A percentile compares a stretch with the other conserved stretches of the same genome.
phyloP scores from a whole-genome alignment of 2,797 vertebrate species.

The Pelochelys cantorii region DNA sequence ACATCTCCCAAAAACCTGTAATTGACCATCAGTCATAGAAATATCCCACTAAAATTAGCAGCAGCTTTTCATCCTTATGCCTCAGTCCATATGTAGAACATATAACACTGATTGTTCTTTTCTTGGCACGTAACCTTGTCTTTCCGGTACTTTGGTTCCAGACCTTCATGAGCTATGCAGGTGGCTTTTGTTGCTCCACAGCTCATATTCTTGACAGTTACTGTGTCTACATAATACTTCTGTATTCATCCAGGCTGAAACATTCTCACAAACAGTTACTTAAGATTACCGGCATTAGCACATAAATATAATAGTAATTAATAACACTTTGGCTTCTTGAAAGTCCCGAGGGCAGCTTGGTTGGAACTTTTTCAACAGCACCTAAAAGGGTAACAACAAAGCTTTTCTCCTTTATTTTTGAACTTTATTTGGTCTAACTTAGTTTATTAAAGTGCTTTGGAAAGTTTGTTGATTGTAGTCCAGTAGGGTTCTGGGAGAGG shows the following conservation, averaged over 20 bases:
- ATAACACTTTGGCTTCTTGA: constrained; percentile 71
- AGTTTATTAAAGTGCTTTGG: constrained; percentile 7
- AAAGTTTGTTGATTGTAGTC: not conserved
- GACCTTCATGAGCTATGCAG: constrained; percentile 82
- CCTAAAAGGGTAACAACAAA: constrained; percentile 28
- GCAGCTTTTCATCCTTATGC: constrained; percentile 74
- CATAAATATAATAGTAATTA: constrained; percentile 68
- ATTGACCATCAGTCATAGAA: constrained; percentile 74
- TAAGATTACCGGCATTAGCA: constrained; percentile 76
- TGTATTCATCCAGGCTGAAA: constrained; percentile 80
- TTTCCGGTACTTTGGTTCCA: constrained; percentile 82
- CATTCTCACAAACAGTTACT: constrained; percentile 82
- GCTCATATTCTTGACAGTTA: constrained; percentile 86
- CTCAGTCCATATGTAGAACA: constrained; percentile 70
- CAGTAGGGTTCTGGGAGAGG: no score
- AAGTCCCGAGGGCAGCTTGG: constrained; percentile 41
- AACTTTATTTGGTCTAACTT: constrained; percentile 21
- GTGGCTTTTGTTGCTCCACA: constrained; percentile 86
- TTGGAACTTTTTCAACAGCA: constrained; percentile 52
- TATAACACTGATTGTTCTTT: constrained; percentile 68
- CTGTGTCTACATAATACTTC: constrained; percentile 80
- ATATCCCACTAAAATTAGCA: constrained; percentile 63
- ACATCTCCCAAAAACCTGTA: constrained; percentile 56
- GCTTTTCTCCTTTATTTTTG: constrained; percentile 7
- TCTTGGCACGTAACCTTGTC: constrained; percentile 76